These are phyloP conservation scores for Haemorhous mexicanus DNA, from an alignment of 2,113 vertebrate species.

Conservation along the genomic window DNA sequence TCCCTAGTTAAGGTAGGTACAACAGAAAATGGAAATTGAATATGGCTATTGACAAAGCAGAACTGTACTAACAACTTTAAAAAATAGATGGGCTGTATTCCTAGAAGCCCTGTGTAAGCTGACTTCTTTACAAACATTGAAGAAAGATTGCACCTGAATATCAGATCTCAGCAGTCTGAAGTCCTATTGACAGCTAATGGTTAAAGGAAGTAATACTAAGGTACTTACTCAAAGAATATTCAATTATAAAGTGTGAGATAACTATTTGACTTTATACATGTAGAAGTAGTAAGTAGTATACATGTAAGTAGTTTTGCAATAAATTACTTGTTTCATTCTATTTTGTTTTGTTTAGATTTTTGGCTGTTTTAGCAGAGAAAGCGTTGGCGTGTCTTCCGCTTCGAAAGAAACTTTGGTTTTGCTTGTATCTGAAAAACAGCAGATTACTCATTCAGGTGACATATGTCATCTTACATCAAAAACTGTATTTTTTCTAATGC, in stretches of 20 bases:
- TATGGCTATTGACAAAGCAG: background rate
- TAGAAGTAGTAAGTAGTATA: background rate
- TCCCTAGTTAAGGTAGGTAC: background rate
- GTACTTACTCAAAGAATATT: background rate
- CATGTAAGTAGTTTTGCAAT: background rate
- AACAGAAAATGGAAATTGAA: background rate
- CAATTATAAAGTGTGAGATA: background rate
- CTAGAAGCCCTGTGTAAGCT: background rate
- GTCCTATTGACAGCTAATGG: background rate
- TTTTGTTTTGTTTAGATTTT: conserved; percentile 67
- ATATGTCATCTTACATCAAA: background rate
- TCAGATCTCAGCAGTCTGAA: background rate
- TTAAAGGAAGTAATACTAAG: background rate
- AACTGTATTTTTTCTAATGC: background rate
- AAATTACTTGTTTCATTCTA: background rate
- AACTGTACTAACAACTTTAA: background rate
- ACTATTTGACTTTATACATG: background rate
- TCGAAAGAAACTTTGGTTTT: conserved; percentile 64
- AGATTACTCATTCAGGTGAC: conserved; percentile 68
- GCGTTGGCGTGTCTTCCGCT: background rate
- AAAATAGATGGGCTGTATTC: background rate
- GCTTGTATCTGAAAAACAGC: conserved; percentile 63
- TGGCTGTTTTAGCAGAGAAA: conserved; percentile 63
- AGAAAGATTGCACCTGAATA: background rate
- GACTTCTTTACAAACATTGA: background rate